Evolutionary conservation across 2,797 vertebrate species (phyloP).

Genomic region (Eutrigla gurnardus): DNA sequence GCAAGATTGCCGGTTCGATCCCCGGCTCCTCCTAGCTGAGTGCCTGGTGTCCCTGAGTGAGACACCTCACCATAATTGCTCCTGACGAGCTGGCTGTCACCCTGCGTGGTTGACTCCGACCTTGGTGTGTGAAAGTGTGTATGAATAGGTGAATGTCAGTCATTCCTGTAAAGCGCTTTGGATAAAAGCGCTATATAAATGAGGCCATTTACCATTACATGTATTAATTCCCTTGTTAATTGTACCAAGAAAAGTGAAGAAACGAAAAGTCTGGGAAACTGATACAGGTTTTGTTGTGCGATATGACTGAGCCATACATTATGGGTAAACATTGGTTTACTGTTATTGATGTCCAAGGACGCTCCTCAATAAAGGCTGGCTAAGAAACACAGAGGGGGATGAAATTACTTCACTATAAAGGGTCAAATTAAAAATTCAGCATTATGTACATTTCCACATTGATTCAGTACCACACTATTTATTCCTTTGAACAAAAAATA

Average conservation of each 20-base stretch:
- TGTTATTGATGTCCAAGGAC: neutral
- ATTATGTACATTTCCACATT: neutral
- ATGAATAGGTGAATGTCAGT: no score
- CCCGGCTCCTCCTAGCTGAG: no score
- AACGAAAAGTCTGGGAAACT: neutral
- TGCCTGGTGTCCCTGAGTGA: no score
- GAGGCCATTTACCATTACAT: no score
- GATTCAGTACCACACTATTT: neutral
- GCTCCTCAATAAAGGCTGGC: neutral
- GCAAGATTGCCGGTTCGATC: no score
- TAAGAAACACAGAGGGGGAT: neutral
- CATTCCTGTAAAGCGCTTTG: no score
- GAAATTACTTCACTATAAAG: neutral
- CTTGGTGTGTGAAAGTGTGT: no score
- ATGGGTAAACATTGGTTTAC: neutral
- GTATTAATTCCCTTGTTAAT: neutral
- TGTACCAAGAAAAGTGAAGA: neutral
- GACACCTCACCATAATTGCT: no score
- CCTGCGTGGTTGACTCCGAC: no score
- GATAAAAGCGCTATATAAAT: no score
- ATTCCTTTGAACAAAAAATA: neutral
- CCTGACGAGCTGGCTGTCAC: no score
- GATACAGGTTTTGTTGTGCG: neutral
- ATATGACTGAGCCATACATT: neutral
- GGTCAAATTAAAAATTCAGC: neutral